A percentile compares a stretch with the other conserved stretches of the same genome.
Conservation (phyloP, 2,888 invertebrate species). For the Mythimna impura region DNA sequence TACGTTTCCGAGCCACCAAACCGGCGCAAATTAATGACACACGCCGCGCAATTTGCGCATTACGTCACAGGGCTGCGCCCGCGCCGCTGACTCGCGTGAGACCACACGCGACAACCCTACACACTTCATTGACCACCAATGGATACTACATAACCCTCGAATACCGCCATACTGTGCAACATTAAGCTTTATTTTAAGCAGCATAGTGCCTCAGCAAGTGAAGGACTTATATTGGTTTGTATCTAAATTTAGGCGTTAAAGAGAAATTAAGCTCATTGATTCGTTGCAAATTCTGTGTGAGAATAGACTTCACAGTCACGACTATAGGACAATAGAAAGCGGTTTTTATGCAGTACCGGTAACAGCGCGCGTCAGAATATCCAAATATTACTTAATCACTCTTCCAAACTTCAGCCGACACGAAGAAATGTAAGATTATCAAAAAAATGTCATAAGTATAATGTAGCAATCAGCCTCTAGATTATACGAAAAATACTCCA, state of each 20-base stretch:
- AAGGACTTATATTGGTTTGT: background rate
- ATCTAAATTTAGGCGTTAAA: background rate
- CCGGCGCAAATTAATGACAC: constrained; percentile 64
- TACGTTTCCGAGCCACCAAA: constrained; percentile 61
- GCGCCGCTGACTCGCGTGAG: constrained; percentile 51
- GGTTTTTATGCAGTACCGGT: background rate
- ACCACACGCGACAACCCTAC: constrained; percentile 44
- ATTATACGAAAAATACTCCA: background rate
- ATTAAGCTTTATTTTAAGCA: constrained; percentile 1
- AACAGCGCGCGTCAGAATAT: background rate
- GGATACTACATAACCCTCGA: background rate
- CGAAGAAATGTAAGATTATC: background rate
- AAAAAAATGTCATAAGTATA: background rate
- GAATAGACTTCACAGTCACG: background rate
- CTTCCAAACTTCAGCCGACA: background rate
- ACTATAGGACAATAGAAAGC: background rate
- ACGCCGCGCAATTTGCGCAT: constrained; percentile 66
- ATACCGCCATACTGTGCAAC: background rate
- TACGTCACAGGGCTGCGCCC: constrained; percentile 46
- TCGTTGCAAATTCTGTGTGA: constrained; percentile 9
- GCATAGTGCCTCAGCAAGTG: background rate
- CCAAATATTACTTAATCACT: background rate
- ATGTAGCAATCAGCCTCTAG: background rate
- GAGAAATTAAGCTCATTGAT: constrained; percentile 7
- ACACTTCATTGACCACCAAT: constrained; percentile 66